A percentile compares a stretch with the other conserved stretches of the same genome.
These are phyloP conservation scores for Rhinichthys klamathensis DNA, from an alignment of 2,113 vertebrate species.

Conservation along the genomic window DNA sequence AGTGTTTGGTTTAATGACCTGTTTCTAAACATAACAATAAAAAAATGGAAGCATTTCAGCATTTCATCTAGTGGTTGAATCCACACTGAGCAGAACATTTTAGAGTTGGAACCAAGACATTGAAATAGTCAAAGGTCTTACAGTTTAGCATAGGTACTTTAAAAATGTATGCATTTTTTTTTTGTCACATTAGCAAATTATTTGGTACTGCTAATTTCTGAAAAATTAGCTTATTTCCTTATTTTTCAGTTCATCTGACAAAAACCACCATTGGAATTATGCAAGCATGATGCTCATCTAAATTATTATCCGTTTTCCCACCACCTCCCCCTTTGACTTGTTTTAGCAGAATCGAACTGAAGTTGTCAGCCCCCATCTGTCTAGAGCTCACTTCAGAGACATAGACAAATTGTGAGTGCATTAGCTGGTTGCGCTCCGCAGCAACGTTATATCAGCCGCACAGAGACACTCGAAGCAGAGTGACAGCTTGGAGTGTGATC, in stretches of 20 bases:
- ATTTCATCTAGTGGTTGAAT: background rate
- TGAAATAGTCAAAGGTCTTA: background rate
- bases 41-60: background rate
- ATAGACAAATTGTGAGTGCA: slow-evolving; percentile 31
- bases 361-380: slow-evolving; percentile 38
- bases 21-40: slow-evolving; percentile 2
- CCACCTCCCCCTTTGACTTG: slow-evolving; percentile 28
- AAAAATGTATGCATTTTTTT: background rate
- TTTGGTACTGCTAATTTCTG: background rate
- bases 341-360: slow-evolving; percentile 41
- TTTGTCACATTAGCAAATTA: background rate
- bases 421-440: slow-evolving; percentile 6
- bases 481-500: slow-evolving; percentile 19
- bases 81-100: background rate
- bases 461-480: background rate
- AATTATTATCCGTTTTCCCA: slow-evolving; percentile 39
- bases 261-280: background rate
- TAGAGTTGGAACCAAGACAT: background rate
- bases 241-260: background rate
- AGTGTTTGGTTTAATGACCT: background rate
- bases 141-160: background rate
- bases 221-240: background rate
- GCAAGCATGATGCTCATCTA: slow-evolving; percentile 13
- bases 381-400: background rate
- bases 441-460: background rate